These are phyloP conservation scores for Pluvianellus socialis DNA, from an alignment of 2,113 vertebrate genomes.

Conservation along the genomic window DNA sequence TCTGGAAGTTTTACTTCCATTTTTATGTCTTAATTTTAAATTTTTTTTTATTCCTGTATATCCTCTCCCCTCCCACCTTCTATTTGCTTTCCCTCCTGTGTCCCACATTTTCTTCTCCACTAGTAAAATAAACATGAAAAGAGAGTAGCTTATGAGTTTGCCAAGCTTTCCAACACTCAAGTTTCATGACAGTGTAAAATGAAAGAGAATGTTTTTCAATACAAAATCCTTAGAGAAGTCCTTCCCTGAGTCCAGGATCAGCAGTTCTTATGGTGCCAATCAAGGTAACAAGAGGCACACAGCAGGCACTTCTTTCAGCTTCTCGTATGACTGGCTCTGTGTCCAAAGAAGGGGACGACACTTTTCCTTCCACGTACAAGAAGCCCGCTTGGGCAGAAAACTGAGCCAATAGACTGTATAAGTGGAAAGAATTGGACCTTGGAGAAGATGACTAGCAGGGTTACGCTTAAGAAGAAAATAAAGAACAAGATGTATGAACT, in stretches of 20 bases:
- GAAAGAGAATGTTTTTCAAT: neutral
- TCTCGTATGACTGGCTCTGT: neutral
- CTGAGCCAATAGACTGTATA: neutral
- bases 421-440: neutral
- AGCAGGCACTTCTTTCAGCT: neutral
- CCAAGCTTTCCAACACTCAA: neutral
- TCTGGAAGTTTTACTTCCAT: neutral
- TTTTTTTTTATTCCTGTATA: neutral
- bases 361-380: neutral
- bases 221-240: neutral
- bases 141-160: neutral
- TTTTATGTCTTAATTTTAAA: neutral
- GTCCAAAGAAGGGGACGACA: neutral
- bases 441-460: neutral
- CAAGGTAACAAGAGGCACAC: neutral
- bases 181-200: neutral
- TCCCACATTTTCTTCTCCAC: neutral
- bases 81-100: neutral
- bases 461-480: neutral
- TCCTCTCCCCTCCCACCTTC: neutral
- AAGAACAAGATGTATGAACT: neutral
- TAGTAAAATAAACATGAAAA: neutral
- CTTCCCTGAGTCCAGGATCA: neutral
- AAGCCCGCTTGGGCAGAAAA: neutral
- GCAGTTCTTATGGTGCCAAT: neutral